Evolutionary conservation across 2,888 invertebrate species (phyloP).

Genomic region (Cryptocephalus primarius): DNA sequence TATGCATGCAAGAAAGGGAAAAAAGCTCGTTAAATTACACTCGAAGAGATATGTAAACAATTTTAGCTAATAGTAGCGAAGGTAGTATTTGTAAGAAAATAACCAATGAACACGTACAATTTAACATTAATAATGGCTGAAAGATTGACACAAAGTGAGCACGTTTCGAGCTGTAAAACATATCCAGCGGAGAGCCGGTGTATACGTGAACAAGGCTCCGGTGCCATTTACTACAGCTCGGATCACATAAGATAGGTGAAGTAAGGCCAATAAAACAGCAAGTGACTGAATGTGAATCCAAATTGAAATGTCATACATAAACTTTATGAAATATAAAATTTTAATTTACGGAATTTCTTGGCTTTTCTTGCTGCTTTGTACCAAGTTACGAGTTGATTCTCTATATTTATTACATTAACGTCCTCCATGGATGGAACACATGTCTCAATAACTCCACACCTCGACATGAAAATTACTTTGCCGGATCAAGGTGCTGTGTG

Average conservation of each 20-base stretch:
- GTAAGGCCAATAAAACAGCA: conserved; percentile 37
- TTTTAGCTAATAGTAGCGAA: too few species aligned
- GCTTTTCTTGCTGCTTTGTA: not conserved
- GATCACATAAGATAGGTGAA: conserved; percentile 34
- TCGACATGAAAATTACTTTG: too few species aligned
- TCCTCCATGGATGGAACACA: too few species aligned
- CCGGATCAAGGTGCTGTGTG: too few species aligned
- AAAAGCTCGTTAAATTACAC: too few species aligned
- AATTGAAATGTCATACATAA: conserved; percentile 34
- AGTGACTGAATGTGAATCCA: conserved; percentile 33
- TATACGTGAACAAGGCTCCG: conserved; percentile 25
- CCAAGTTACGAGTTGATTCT: not conserved
- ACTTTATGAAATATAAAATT: conserved; percentile 18
- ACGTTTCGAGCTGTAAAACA: conserved; percentile 26
- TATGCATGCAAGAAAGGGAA: too few species aligned
- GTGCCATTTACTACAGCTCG: conserved; percentile 26
- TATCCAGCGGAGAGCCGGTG: conserved; percentile 23
- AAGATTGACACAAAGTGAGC: conserved; percentile 26
- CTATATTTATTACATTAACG: too few species aligned
- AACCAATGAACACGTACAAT: conserved; percentile 10
- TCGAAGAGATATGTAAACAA: too few species aligned
- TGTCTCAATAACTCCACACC: too few species aligned
- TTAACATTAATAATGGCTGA: conserved; percentile 19
- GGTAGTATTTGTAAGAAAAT: conserved; percentile 3
- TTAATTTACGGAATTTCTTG: conserved; percentile 10